phyloP scores from a whole-genome alignment of 2,113 vertebrate species.

The Arenaria interpres region DNA sequence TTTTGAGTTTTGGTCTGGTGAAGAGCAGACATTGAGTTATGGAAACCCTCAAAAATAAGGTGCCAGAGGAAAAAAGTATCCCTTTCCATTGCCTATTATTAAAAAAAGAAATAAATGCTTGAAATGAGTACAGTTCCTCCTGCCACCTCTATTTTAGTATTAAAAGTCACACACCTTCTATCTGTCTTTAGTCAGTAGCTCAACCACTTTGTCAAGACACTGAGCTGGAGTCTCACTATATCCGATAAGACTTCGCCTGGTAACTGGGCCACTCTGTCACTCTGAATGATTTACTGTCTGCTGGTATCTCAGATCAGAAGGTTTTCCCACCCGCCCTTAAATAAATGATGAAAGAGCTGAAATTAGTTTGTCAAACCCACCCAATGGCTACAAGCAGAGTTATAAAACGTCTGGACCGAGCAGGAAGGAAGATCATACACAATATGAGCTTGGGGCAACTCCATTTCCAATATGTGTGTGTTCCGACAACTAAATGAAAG shows the following conservation, averaged over 20 bases:
- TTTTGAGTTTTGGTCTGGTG: neutral
- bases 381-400: neutral
- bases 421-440: neutral
- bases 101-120: neutral
- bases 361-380: neutral
- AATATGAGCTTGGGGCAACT: neutral
- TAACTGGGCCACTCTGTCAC: neutral
- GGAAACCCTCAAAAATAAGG: neutral
- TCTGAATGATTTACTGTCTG: neutral
- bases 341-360: neutral
- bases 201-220: neutral
- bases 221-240: neutral
- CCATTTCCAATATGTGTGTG: neutral
- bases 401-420: neutral
- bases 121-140: neutral
- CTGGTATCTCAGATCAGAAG: neutral
- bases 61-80: neutral
- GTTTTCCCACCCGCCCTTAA: neutral
- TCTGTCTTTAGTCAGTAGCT: neutral
- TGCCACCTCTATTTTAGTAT: neutral
- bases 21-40: neutral
- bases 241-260: neutral
- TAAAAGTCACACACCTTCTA: neutral
- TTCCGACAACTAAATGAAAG: neutral
- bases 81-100: neutral